Conservation (phyloP, 1,140 invertebrate genomes). For the Pseudomyrmex concolor region DNA sequence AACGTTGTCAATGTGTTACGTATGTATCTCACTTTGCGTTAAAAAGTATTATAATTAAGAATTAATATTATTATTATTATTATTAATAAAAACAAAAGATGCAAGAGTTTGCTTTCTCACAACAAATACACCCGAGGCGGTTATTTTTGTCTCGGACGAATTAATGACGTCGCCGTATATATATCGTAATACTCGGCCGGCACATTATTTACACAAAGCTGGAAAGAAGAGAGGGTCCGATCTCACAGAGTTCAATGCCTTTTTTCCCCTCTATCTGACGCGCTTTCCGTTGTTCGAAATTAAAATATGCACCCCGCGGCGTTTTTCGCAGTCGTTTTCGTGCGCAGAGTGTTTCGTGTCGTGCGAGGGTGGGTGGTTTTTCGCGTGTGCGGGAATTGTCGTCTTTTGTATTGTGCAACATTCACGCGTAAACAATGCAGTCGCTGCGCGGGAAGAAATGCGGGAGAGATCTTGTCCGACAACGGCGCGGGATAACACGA, state of each 20-base stretch:
- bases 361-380: not conserved
- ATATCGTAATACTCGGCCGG: not conserved
- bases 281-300: slow-evolving; percentile 35
- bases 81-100: no score
- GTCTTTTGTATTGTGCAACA: slow-evolving; percentile 62
- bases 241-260: slow-evolving; percentile 42
- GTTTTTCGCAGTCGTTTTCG: slow-evolving; percentile 44
- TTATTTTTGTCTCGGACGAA: no score
- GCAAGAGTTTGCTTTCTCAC: no score
- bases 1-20: not conserved
- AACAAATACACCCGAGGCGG: no score
- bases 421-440: slow-evolving; percentile 61
- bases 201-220: slow-evolving; percentile 12
- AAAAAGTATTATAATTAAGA: no score
- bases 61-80: no score
- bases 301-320: slow-evolving; percentile 64
- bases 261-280: slow-evolving; percentile 1
- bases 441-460: slow-evolving; percentile 36
- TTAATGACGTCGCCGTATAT: no score
- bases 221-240: not conserved
- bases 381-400: slow-evolving; percentile 51
- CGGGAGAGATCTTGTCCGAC: slow-evolving; percentile 8
- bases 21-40: no score
- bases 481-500: not conserved
- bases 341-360: not conserved